These are phyloP conservation scores for Holacanthus passer DNA, from an alignment of 2,113 vertebrate species.

Conservation along the genomic window DNA sequence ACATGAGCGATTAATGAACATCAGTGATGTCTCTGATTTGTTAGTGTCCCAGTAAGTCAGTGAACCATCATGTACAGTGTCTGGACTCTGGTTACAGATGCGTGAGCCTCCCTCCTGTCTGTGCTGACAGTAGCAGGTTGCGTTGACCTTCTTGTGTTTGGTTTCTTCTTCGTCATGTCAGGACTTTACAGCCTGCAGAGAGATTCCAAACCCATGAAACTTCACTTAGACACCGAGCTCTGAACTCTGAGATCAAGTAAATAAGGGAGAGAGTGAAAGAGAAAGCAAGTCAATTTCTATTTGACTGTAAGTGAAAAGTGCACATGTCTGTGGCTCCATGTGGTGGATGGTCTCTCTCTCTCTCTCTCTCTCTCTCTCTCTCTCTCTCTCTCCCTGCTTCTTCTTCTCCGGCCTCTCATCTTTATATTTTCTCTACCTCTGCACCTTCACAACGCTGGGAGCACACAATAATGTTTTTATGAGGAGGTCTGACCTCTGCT, in stretches of 20 bases:
- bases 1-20: background rate
- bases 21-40: too few species aligned
- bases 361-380: too few species aligned
- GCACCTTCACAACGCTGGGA: too few species aligned
- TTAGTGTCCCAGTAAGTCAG: background rate
- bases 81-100: background rate
- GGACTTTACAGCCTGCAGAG: slow-evolving; percentile 12
- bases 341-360: too few species aligned
- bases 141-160: background rate
- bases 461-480: too few species aligned
- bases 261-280: background rate
- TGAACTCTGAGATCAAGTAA: background rate
- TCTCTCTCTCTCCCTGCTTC: too few species aligned
- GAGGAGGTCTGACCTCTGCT: too few species aligned
- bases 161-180: background rate
- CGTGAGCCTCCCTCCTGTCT: background rate
- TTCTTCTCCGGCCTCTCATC: too few species aligned
- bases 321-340: too few species aligned
- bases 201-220: slow-evolving; percentile 11
- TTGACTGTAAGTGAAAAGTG: too few species aligned
- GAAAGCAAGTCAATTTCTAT: background rate
- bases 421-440: too few species aligned
- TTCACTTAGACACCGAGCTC: background rate
- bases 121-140: slow-evolving; percentile 4
- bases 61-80: too few species aligned